phyloP scores from a whole-genome alignment of 2,113 vertebrate species.

The Epinephelus moara region DNA sequence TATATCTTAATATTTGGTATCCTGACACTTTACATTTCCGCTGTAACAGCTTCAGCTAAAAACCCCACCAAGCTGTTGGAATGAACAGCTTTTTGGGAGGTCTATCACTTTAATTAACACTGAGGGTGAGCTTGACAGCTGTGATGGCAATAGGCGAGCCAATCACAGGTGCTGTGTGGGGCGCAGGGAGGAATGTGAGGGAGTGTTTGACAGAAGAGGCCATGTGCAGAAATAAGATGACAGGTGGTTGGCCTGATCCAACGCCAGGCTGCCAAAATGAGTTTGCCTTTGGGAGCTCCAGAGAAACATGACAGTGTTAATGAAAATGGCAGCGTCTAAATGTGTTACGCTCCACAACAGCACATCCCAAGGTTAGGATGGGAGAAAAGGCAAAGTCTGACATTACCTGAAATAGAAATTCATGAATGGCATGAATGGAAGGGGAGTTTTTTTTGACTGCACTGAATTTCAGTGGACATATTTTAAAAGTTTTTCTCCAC shows the following conservation, averaged over 20 bases:
- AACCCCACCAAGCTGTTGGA: slow-evolving; percentile 42
- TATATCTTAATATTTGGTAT: slow-evolving; percentile 10
- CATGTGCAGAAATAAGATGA: slow-evolving; percentile 78
- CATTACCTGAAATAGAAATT: slow-evolving; percentile 23
- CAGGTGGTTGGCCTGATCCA: slow-evolving; percentile 78
- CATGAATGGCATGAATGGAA: slow-evolving; percentile 5
- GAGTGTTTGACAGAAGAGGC: slow-evolving; percentile 74
- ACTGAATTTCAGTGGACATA: neutral
- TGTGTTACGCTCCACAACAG: slow-evolving; percentile 38
- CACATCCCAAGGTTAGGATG: slow-evolving; percentile 19
- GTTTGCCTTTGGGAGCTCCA: slow-evolving; percentile 63
- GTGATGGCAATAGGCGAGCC: slow-evolving; percentile 69
- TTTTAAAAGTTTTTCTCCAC: neutral
- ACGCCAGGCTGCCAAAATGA: slow-evolving; percentile 70
- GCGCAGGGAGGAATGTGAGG: slow-evolving; percentile 64
- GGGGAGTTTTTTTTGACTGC: neutral
- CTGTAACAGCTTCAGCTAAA: slow-evolving; percentile 22
- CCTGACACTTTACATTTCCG: slow-evolving; percentile 22
- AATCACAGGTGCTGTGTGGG: slow-evolving; percentile 75
- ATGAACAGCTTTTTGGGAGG: slow-evolving; percentile 71
- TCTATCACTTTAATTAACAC: slow-evolving; percentile 79
- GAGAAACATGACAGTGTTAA: slow-evolving; percentile 63
- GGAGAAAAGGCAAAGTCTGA: slow-evolving; percentile 9
- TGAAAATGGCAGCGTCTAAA: slow-evolving; percentile 71
- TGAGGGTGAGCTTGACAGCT: slow-evolving; percentile 76